Base-by-base conservation (phyloP, 1,140 invertebrate genomes). In the Eriosoma lanigerum region DNA sequence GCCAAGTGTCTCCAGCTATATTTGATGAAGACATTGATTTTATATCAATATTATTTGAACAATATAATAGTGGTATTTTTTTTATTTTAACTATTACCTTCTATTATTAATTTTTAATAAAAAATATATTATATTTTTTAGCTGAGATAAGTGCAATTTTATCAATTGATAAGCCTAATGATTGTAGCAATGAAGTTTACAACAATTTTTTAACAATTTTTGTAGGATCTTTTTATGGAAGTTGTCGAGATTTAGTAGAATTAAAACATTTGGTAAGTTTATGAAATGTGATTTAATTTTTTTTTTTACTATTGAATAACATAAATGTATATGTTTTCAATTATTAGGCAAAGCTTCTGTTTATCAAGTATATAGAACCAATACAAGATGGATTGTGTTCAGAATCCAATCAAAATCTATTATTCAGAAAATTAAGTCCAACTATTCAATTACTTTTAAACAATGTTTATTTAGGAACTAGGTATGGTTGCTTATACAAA, bases 161-260 rank as follows among this genome's bases (percentile, higher is more conserved):
- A 83, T 87, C 88, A 60, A 84, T 89, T 3, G 82, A 84, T 17
- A 85, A 83, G 66, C 83, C 85, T 58, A 52, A 82, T 8, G 84
- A 88, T 58, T 78, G 75, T 56, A 78, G 56, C 62, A 19, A 29
- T 6, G 88, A 92, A 58, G 90, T 95, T 83, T 96, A 94, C 84
- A 87, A 87, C 81, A 92, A 91, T 85, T 96, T 94, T 85, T 84
- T 96, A 32, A 92, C 91, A 84, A 86, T 94, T 21, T 93, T 96
- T 84, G 85, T 96, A 0, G 92, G 91, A 81, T 91, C 94, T 12
- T 96, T 94, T 85, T 92, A 92, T 83, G 88, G 91, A 83, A 91
- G 91, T 38, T 95, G 94, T 85, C 87, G 93, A 58, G 93, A 96
- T 88, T 85, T 95, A 12, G 90, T 89, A 12, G 94, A 96, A 86